Evolutionary conservation across 2,797 vertebrate species (phyloP).

Genomic region (Botia almorhae): DNA sequence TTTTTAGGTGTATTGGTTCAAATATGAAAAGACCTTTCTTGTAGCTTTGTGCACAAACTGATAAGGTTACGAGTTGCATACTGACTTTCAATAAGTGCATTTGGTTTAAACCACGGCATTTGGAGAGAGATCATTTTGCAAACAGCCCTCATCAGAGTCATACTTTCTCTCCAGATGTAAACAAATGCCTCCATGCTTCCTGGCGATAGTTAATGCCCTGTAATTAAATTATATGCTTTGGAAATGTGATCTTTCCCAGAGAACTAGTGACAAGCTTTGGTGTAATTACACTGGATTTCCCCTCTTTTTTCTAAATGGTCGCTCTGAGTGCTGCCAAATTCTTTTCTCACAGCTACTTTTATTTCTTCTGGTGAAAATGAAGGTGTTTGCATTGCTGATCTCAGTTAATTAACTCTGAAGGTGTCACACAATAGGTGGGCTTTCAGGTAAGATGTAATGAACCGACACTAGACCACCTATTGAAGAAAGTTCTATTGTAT

Average conservation of each 20-base stretch:
- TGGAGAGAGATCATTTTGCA: not conserved
- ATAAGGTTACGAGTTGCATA: not conserved
- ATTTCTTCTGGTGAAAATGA: slow-evolving; percentile 36
- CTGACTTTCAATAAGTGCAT: not conserved
- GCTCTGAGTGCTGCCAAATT: slow-evolving; percentile 54
- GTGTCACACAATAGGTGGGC: slow-evolving; percentile 30
- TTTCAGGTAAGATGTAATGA: slow-evolving; percentile 21
- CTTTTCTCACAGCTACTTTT: slow-evolving; percentile 49
- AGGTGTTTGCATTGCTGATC: slow-evolving; percentile 43
- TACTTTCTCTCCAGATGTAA: slow-evolving; percentile 36
- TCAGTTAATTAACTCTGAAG: slow-evolving; percentile 22
- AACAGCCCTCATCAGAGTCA: slow-evolving; percentile 21
- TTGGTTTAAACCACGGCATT: not conserved
- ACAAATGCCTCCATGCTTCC: slow-evolving; percentile 46
- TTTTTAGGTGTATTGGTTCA: not conserved
- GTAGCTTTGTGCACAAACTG: not conserved
- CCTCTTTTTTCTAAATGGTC: slow-evolving; percentile 55
- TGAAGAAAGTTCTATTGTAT: slow-evolving; percentile 1
- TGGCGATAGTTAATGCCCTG: slow-evolving; percentile 52
- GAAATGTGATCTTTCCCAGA: slow-evolving; percentile 59
- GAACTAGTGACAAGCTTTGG: slow-evolving; percentile 58
- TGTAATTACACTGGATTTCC: slow-evolving; percentile 68
- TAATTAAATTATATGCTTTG: slow-evolving; percentile 61
- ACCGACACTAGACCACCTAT: not conserved
- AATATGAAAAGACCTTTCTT: slow-evolving; percentile 1